Evolutionary conservation across 2,888 invertebrate genomes (phyloP).

Genomic region (Ornithoptera alexandrae): DNA sequence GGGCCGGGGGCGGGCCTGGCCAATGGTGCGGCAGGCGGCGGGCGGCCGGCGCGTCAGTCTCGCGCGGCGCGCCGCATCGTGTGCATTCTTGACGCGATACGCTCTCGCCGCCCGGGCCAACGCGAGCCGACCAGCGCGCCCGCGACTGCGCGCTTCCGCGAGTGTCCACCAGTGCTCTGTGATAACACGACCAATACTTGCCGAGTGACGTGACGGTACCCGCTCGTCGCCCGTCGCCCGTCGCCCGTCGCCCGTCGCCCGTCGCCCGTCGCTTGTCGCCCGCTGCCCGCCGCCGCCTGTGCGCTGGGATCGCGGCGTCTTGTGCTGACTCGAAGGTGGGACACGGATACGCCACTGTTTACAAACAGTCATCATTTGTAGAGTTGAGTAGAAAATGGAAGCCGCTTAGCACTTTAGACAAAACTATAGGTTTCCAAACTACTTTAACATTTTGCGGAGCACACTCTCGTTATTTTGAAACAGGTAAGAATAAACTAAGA

Average conservation of each 20-base stretch:
- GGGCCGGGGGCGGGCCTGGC: constrained; percentile 17
- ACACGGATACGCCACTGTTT: neutral
- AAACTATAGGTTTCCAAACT: no score
- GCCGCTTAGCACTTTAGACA: no score
- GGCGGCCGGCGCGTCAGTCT: constrained; percentile 42
- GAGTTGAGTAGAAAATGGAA: no score
- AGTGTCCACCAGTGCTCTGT: constrained; percentile 28
- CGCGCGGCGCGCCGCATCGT: constrained; percentile 52
- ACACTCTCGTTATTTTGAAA: no score
- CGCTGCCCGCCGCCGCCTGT: neutral
- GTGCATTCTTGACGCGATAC: constrained; percentile 37
- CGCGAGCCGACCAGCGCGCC: constrained; percentile 28
- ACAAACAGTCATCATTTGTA: neutral
- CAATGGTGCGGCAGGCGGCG: constrained; percentile 16
- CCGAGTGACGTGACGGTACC: neutral
- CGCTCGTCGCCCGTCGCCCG: neutral
- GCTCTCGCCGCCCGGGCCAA: constrained; percentile 16
- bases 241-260: neutral
- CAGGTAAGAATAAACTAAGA: no score
- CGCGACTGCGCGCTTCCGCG: constrained; percentile 14
- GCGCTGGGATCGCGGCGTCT: neutral
- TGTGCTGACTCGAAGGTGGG: constrained; percentile 1
- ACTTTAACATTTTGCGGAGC: no score
- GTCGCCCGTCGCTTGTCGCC: neutral
- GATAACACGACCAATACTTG: neutral